Evolutionary conservation across 2,797 vertebrate genomes (phyloP).

Genomic region (Emys orbicularis): DNA sequence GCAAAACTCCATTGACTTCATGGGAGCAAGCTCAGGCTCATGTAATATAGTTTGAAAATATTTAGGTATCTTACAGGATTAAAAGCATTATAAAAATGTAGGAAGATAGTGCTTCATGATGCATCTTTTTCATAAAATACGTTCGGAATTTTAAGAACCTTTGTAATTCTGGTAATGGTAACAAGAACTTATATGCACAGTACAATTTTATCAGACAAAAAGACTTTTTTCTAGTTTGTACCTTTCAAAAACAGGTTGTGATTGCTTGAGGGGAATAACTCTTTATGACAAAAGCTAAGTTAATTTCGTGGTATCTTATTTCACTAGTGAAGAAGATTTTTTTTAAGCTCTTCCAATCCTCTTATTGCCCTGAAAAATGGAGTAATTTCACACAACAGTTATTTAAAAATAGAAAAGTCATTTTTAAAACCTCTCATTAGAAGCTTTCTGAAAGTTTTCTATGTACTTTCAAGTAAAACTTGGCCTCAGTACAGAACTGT

Average conservation of each 20-base stretch:
- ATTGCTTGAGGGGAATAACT: slow-evolving; percentile 69
- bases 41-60: not conserved
- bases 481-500: slow-evolving; percentile 82
- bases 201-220: slow-evolving; percentile 52
- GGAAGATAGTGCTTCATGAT: not conserved
- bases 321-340: slow-evolving; percentile 45
- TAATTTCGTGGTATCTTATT: slow-evolving; percentile 70
- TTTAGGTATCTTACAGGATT: slow-evolving; percentile 15
- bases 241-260: slow-evolving; percentile 72
- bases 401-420: slow-evolving; percentile 61
- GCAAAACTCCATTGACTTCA: slow-evolving; percentile 34
- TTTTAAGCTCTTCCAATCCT: slow-evolving; percentile 32
- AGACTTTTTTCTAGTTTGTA: slow-evolving; percentile 65
- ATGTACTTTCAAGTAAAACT: slow-evolving; percentile 80
- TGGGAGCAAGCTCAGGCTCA: slow-evolving; percentile 31
- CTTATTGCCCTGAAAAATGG: not conserved
- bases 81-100: not conserved
- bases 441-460: slow-evolving; percentile 80
- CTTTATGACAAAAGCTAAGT: slow-evolving; percentile 67
- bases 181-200: slow-evolving; percentile 44
- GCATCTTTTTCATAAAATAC: slow-evolving; percentile 16
- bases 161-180: slow-evolving; percentile 13
- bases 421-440: slow-evolving; percentile 71
- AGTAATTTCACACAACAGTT: slow-evolving; percentile 53
- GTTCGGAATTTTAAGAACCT: slow-evolving; percentile 57